Base-by-base conservation (phyloP, 2,888 invertebrate genomes). In the Ariolimax columbianus region DNA sequence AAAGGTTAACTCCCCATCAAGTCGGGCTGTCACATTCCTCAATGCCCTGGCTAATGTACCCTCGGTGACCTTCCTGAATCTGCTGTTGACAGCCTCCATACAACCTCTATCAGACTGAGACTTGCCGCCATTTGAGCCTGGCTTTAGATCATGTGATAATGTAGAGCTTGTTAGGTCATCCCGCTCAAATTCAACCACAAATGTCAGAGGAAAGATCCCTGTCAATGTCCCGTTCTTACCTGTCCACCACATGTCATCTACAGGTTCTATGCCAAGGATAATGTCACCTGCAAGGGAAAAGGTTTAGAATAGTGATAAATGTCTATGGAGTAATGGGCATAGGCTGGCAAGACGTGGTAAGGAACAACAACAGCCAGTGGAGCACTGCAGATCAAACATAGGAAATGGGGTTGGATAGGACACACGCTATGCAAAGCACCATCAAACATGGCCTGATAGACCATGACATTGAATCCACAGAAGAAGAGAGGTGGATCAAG, bases 1-100 rank as follows among this genome's bases (percentile, higher is more conserved):
- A 79, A 96, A 94, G 89, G 95, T 94, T 63, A 96, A 93, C 91
- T 96, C 96, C 86, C 95, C 95, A n/a, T 95, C 95, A 9, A 96
- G 92, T 90, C 95, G 95, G 19, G 95, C 95, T 83, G 93, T 94
- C 78, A 95, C 90, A 82, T 94, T 94, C 85, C 94, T 94, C 86
- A 94, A 94, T 0, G 95, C 95, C 89, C 90, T 91, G 2, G 95
- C 95, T 89, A 93, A 94, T 63, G 33, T 43, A 9, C n/a, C 38
- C 36, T 73, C 75, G 17, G 14, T 40, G 47, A 81, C 30, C 30
- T 43, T 80, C 1, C n/a, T 47, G 7, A 33, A 55, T 23, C 66
- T 30, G 4, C 59, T 63, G 4, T n/a, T 63, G 59, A 63, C n/a
- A n/a, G 4, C 23, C 3, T 3, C 59, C 59, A 26, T 7, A n/a